Conservation (phyloP, 2,113 vertebrate genomes). For the Tenebrosternarchus preto region DNA sequence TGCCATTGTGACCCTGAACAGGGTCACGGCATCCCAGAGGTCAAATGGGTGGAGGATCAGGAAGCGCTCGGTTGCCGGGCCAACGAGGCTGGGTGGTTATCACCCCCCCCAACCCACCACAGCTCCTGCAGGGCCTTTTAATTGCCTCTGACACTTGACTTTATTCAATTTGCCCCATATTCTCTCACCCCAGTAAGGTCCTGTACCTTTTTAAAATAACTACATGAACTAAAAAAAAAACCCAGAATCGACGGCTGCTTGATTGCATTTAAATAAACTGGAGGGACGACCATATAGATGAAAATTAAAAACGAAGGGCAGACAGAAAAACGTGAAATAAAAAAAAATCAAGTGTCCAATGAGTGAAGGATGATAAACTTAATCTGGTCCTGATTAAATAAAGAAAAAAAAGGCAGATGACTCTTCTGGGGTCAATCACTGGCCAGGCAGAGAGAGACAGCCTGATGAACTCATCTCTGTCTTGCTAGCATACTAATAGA, state of each 20-base stretch:
- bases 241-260: not conserved
- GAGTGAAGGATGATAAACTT: constrained; percentile 57
- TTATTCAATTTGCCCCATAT: constrained; percentile 56
- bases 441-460: constrained; percentile 44
- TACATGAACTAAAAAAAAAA: constrained; percentile 30
- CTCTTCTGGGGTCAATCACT: constrained; percentile 41
- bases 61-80: too few species aligned
- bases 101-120: not conserved
- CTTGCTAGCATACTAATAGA: constrained; percentile 44
- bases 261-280: constrained; percentile 47
- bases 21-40: not conserved
- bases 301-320: constrained; percentile 50
- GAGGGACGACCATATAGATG: constrained; percentile 32
- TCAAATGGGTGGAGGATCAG: constrained; percentile 8
- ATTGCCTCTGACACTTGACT: constrained; percentile 48
- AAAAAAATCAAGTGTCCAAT: constrained; percentile 45
- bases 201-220: constrained; percentile 23
- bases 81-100: constrained; percentile 2
- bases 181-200: constrained; percentile 36
- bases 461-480: constrained; percentile 38
- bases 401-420: constrained; percentile 34
- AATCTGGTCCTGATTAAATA: constrained; percentile 61
- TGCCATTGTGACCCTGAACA: constrained; percentile 30
- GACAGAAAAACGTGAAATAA: constrained; percentile 48
- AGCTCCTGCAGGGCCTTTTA: constrained; percentile 40